Evolutionary conservation across 2,888 invertebrate genomes (phyloP).

Genomic region (Hesperia comma): DNA sequence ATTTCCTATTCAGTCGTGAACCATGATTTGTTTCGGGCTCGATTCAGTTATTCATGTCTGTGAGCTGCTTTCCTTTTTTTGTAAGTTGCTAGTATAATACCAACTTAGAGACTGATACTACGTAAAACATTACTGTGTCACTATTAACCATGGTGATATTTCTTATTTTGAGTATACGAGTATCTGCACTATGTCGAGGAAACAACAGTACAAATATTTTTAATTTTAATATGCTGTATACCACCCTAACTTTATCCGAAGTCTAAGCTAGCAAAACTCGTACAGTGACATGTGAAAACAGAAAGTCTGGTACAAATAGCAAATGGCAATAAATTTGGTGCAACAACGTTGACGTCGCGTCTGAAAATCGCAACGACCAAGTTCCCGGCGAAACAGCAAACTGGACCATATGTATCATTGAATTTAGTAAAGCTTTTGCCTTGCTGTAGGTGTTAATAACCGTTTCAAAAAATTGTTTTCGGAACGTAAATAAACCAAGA

Average conservation of each 20-base stretch:
- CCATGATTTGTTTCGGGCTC: slow-evolving; percentile 8
- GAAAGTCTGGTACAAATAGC: slow-evolving; percentile 64
- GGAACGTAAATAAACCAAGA: too few relatives aligned
- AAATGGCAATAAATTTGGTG: slow-evolving; percentile 77
- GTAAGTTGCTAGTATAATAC: too few relatives aligned
- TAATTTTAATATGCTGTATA: slow-evolving; percentile 21
- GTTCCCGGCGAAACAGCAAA: slow-evolving; percentile 72
- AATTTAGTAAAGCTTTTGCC: slow-evolving; percentile 58
- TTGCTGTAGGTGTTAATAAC: slow-evolving; percentile 51
- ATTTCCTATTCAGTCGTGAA: slow-evolving; percentile 5
- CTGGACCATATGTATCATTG: slow-evolving; percentile 76
- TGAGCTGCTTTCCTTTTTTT: too few relatives aligned
- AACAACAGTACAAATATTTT: slow-evolving; percentile 28
- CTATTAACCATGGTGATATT: too few relatives aligned
- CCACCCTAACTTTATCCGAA: slow-evolving; percentile 26
- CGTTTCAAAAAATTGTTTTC: slow-evolving; percentile 40
- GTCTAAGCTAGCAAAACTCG: slow-evolving; percentile 58
- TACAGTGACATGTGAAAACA: slow-evolving; percentile 70
- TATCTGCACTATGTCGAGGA: too few relatives aligned
- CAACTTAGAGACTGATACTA: too few relatives aligned
- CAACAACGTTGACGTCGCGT: slow-evolving; percentile 71
- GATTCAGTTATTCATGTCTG: not conserved
- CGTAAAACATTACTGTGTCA: too few relatives aligned
- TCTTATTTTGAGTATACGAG: too few relatives aligned
- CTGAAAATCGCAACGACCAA: slow-evolving; percentile 72